Conservation (phyloP, 1,140 invertebrate genomes). For the Tetramorium alpestre region DNA sequence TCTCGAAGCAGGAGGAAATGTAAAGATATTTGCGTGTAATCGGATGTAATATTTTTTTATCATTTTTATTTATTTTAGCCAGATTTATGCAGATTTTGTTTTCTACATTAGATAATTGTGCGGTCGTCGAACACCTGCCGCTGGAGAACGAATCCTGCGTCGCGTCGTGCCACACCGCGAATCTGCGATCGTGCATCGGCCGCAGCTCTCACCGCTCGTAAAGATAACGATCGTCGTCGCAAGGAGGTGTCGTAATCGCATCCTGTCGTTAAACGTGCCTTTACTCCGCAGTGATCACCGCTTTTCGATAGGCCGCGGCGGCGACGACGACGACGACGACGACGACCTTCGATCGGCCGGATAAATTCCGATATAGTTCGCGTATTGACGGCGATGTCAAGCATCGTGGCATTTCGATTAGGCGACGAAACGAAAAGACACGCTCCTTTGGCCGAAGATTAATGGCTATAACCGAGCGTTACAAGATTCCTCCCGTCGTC, state of each 20-base stretch:
- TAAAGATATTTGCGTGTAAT: neutral
- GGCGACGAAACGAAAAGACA: conserved; percentile 27
- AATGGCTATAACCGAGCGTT: conserved; percentile 35
- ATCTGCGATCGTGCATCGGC: conserved; percentile 43
- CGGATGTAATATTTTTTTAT: neutral
- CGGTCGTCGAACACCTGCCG: conserved; percentile 3
- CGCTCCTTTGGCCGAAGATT: conserved; percentile 22
- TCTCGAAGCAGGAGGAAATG: neutral
- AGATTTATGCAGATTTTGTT: neutral
- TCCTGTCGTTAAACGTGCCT: conserved; percentile 54
- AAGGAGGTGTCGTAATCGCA: conserved; percentile 73
- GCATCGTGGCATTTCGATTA: conserved; percentile 39
- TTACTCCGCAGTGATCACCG: conserved; percentile 25
- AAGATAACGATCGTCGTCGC: conserved; percentile 76
- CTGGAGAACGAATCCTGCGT: neutral
- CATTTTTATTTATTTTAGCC: neutral
- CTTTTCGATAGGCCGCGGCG: conserved; percentile 53
- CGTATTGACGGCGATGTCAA: conserved; percentile 29
- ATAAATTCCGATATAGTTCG: conserved; percentile 55
- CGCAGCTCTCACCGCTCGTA: conserved; percentile 67
- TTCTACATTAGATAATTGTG: neutral
- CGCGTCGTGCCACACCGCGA: neutral
- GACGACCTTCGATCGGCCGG: conserved; percentile 46
- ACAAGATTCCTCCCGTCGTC: conserved; percentile 31
- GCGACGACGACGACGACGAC: neutral